Percentiles rank a stretch among this genome's conserved stretches.
Conservation (phyloP, 1,140 invertebrate genomes). For the Heterodera carotae region DNA sequence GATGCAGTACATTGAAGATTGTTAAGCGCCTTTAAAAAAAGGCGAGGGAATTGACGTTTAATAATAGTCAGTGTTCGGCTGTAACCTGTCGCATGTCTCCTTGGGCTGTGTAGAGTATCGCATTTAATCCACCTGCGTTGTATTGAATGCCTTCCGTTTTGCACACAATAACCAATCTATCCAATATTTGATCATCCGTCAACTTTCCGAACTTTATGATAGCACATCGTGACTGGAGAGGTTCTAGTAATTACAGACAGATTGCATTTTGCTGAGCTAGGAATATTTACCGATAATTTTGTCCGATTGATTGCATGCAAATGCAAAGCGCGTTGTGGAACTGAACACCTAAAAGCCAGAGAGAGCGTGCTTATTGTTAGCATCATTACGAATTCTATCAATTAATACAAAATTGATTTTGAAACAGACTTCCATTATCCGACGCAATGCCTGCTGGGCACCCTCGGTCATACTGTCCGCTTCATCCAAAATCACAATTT, state of each 20-base stretch:
- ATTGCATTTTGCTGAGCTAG: background rate
- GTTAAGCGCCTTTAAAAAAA: slow-evolving; percentile 76
- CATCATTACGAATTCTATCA: background rate
- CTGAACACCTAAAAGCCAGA: slow-evolving; percentile 75
- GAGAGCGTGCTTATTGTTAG: background rate
- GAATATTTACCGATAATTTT: slow-evolving; percentile 80
- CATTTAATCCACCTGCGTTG: slow-evolving; percentile 89
- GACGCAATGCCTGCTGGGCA: slow-evolving; percentile 76
- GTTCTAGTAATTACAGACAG: slow-evolving; percentile 71
- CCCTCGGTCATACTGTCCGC: slow-evolving; percentile 79
- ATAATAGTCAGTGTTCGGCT: background rate
- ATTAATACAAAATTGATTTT: background rate
- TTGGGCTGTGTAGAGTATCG: slow-evolving; percentile 95
- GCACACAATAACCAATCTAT: slow-evolving; percentile 78
- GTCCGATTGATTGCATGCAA: slow-evolving; percentile 97
- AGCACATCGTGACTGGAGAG: slow-evolving; percentile 96
- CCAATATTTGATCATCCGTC: slow-evolving; percentile 81
- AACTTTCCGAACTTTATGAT: slow-evolving; percentile 90
- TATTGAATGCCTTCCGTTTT: slow-evolving; percentile 78
- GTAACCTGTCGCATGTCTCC: slow-evolving; percentile 92
- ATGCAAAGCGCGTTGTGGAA: slow-evolving; percentile 91
- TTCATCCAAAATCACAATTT: slow-evolving; percentile 97
- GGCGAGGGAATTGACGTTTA: no score
- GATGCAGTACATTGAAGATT: slow-evolving; percentile 95
- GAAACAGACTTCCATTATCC: slow-evolving; percentile 83